Conservation (phyloP, 2,888 invertebrate genomes). For the Erannis defoliaria region DNA sequence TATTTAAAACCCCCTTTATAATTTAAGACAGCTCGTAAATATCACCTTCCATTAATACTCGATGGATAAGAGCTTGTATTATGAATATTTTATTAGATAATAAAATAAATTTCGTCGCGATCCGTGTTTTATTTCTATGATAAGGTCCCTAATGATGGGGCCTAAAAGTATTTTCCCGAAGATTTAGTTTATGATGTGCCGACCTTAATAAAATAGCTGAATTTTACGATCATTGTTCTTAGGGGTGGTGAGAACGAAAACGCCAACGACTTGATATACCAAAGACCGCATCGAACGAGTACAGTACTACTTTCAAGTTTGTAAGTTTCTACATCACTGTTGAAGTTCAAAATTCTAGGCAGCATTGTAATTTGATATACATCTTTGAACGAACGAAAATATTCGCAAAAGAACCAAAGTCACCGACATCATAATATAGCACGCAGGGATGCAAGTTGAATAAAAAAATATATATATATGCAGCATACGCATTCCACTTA, state of each 20-base stretch:
- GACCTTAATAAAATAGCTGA: constrained; percentile 47
- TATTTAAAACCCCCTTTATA: constrained; percentile 16
- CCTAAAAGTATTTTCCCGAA: constrained; percentile 46
- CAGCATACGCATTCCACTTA: too few species aligned
- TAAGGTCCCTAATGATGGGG: constrained; percentile 46
- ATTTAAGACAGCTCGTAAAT: constrained; percentile 28
- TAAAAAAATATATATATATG: too few species aligned
- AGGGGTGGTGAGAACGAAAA: constrained; percentile 39
- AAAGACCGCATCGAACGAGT: neutral
- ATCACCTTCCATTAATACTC: constrained; percentile 34
- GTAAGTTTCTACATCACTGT: too few species aligned
- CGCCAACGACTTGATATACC: neutral
- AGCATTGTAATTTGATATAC: too few species aligned
- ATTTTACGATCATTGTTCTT: constrained; percentile 45
- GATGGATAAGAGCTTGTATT: constrained; percentile 37
- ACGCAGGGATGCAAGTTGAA: too few species aligned
- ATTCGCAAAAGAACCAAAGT: too few species aligned
- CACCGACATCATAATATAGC: too few species aligned
- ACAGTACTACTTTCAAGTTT: too few species aligned
- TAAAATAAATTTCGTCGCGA: constrained; percentile 44
- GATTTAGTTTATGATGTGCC: constrained; percentile 48
- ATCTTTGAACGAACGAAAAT: too few species aligned
- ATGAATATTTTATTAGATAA: constrained; percentile 41
- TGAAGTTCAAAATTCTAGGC: too few species aligned
- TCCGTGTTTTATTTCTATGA: constrained; percentile 45